Evolutionary conservation across 1,140 invertebrate genomes (phyloP), one percentile per base, ranked within the genome.

Genomic region (Asobara japonica): DNA sequence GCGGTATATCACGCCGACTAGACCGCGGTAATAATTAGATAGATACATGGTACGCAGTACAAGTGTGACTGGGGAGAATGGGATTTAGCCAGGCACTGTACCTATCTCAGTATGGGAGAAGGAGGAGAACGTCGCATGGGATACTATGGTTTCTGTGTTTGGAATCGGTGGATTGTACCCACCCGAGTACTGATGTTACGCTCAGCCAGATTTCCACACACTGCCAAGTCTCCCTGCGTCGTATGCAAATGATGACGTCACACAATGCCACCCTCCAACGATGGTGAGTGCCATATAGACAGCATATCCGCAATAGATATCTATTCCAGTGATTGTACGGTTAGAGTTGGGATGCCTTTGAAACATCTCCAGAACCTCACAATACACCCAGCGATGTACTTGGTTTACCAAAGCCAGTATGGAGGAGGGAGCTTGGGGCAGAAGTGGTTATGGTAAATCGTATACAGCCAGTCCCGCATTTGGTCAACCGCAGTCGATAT

Each of bases 211-310:
- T 27, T 22, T 56, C 20, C 51, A 56, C 13, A 56, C 22, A 56
- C 3, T 56, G 33, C 48, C 60, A 56, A 56, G 51, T 22, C 1
- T 25, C 64, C 33, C n/a, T 84, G 79, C 82, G 82, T 84, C 79
- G 80, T 86, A 87, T 87, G 85, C 83, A 87, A 87, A 86, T 87
- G 80, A 84, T 87, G 81, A 86, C 85, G 85, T 87, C 83, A 87
- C 79, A 86, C 80, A 85, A 84, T 84, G 76, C 82, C 82, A 38
- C 18, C 13, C 13, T 41, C 18, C 45, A 22, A 71, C 31, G 38
- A 33, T 45, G 31, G 65, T 51, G 62, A 69, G 13, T 33, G 51
- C 31, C n/a, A 36, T 27, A 69, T 56, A 56, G 48, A 69, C 51
- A 11, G 25, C 22, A 56, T 27, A 56, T 56, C 51, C 51, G 51